Conservation (phyloP, 2,113 vertebrate species). For the Xyrauchen texanus region DNA sequence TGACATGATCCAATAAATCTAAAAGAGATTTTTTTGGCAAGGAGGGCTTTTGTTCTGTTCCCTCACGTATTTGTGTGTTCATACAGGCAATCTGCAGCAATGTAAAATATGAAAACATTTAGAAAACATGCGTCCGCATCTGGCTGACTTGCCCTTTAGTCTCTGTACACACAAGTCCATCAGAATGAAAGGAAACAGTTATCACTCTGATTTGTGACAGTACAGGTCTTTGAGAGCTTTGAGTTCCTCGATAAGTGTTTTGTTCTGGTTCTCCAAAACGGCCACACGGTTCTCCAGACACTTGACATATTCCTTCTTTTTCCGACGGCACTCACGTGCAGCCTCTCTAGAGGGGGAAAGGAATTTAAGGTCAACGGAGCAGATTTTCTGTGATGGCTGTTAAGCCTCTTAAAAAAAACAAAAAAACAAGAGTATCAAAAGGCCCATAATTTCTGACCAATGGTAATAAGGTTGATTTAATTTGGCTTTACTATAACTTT, state of each 20-base stretch:
- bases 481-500: neutral
- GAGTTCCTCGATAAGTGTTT: constrained; percentile 97
- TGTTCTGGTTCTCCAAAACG: constrained; percentile 99
- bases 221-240: constrained; percentile 99
- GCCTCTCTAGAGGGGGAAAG: constrained; percentile 81
- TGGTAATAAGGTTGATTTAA: too few species aligned
- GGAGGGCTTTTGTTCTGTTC: neutral
- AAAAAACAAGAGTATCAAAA: too few species aligned
- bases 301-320: constrained; percentile 98
- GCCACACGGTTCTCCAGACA: constrained; percentile 98
- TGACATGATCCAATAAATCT: constrained; percentile 17
- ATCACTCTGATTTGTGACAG: constrained; percentile 98
- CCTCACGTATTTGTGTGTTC: constrained; percentile 31
- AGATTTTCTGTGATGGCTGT: too few species aligned
- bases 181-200: neutral
- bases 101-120: constrained; percentile 40
- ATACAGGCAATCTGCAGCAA: constrained; percentile 43
- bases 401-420: too few species aligned
- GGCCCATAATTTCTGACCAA: neutral
- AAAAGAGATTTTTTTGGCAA: constrained; percentile 28
- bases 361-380: too few species aligned
- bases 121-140: constrained; percentile 54
- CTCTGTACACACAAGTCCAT: constrained; percentile 34
- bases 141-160: constrained; percentile 20
- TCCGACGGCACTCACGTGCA: constrained; percentile 94